Conservation (phyloP, 2,113 vertebrate genomes). For the Bolborhynchus lineola region DNA sequence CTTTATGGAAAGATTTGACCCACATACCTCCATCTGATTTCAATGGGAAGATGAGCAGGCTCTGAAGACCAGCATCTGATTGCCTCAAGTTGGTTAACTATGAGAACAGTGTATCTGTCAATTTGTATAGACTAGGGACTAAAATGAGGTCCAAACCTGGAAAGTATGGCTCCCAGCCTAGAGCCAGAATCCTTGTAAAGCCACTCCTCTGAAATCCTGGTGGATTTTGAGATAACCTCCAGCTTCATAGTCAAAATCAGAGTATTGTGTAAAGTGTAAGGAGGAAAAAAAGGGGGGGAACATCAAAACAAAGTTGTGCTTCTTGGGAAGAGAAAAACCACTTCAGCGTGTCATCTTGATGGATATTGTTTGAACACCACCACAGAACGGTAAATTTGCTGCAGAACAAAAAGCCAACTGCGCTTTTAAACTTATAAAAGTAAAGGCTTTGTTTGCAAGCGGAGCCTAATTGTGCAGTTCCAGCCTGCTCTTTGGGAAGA, state of each 20-base stretch:
- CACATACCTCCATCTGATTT: neutral
- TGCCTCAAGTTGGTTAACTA: neutral
- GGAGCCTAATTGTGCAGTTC: neutral
- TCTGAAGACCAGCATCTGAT: neutral
- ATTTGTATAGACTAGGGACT: neutral
- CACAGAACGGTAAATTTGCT: neutral
- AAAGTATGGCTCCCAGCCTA: neutral
- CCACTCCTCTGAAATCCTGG: neutral
- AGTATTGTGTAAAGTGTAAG: neutral
- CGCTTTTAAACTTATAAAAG: neutral
- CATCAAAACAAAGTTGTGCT: neutral
- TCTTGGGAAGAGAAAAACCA: neutral
- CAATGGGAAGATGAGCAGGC: neutral
- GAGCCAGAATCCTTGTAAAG: neutral
- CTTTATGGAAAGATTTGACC: neutral
- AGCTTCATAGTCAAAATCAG: neutral
- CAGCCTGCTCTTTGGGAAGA: neutral
- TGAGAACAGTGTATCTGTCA: neutral
- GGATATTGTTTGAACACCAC: neutral
- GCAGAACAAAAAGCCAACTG: neutral
- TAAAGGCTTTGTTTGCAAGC: neutral
- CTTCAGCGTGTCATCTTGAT: neutral
- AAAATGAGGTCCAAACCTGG: neutral
- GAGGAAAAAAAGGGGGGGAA: neutral
- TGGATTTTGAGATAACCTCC: neutral